phyloP scores from a whole-genome alignment of 2,797 vertebrate species.

The Pelochelys cantorii region DNA sequence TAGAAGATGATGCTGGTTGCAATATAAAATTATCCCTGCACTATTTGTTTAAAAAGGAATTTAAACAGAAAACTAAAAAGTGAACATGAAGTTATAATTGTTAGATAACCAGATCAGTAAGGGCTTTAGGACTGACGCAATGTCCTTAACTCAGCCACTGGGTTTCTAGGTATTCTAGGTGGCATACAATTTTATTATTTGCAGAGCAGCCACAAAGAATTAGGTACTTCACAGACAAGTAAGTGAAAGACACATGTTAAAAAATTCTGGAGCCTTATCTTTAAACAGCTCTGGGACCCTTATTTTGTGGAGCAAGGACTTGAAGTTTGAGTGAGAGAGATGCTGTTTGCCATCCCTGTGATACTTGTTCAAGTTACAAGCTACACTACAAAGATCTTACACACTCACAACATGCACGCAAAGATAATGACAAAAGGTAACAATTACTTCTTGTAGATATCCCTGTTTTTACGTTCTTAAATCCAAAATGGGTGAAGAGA shows the following conservation, averaged over 20 bases:
- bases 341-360: too few relatives aligned
- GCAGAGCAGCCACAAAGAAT: not conserved
- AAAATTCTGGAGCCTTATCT: too few relatives aligned
- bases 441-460: not conserved
- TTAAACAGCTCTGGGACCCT: too few relatives aligned
- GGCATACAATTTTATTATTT: not conserved
- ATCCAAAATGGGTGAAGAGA: not conserved
- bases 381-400: not conserved
- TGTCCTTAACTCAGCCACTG: not conserved
- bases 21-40: not conserved
- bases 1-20: accelerated
- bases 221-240: not conserved
- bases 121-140: not conserved
- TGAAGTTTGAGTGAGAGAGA: too few relatives aligned
- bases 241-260: not conserved
- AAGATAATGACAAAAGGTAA: not conserved
- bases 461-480: not conserved
- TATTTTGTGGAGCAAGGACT: too few relatives aligned
- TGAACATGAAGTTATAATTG: not conserved
- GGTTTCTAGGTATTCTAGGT: not conserved
- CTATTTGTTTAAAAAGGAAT: not conserved
- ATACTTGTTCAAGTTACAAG: too few relatives aligned
- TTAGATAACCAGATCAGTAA: not conserved
- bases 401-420: not conserved
- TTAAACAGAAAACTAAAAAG: not conserved